Evolutionary conservation across 2,113 vertebrate genomes (phyloP), one percentile per base, ranked within the genome.

Genomic region (Hyperoodon ampullatus): DNA sequence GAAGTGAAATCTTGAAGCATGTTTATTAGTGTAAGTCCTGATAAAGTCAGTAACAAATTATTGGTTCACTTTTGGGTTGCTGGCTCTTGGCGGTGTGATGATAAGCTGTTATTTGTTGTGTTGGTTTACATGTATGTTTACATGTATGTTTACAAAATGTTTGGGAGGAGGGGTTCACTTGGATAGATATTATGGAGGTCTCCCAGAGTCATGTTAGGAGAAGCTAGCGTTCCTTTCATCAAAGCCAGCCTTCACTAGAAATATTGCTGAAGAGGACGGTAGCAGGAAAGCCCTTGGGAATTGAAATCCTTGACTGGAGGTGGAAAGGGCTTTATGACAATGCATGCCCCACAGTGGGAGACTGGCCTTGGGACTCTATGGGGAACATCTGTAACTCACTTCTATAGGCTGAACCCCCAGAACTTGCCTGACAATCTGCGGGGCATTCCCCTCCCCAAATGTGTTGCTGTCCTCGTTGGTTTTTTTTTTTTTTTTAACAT

Each of bases 1-100:
- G 71, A 97, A 96, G 90, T 96, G 93, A 88, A 96, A 88, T 96
- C 42, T 93, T 95, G 47, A 97, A 95, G 26, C 53, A n/a, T 90
- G 85, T 39, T 74, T 96, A 90, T 96, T 97, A 96, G 50, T 93
- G 26, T 65, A 96, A 71, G 72, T 89, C 85, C 88, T 95, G 65
- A 92, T 68, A 97, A 95, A 89, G 94, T 63, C 66, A 93, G 33
- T 78, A 96, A 92, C 35, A 94, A 94, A 97, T 94, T 93, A 82
- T 66, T 88, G 84, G 60, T 92, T 97, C 70, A 60, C 75, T 92
- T 90, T 93, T 82, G 50, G 58, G 63, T 87, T 94, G 93, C 77
- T 92, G 42, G 65, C 50, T 85, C 8, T 90, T 87, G 89, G 47
- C 72, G 83, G 55, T 68, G 11, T 28, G 21, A 68, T 85, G 11